Evolutionary conservation across 2,113 vertebrate species (phyloP).

Genomic region (Gallinago media): DNA sequence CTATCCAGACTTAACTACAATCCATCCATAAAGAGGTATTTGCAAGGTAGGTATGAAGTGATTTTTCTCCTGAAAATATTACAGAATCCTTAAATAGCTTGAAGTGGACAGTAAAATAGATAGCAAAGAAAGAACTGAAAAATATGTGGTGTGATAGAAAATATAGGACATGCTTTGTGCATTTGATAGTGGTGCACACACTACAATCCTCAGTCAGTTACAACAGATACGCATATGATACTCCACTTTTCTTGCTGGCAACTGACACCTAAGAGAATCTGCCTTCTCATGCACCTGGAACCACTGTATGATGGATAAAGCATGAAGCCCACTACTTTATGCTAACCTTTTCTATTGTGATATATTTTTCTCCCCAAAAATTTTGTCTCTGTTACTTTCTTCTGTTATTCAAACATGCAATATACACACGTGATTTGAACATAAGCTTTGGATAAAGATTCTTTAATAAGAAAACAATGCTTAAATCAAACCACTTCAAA

Average conservation of each 20-base stretch:
- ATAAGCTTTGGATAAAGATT: background rate
- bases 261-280: background rate
- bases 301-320: background rate
- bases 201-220: background rate
- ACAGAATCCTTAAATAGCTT: background rate
- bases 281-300: background rate
- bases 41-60: background rate
- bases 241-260: background rate
- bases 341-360: background rate
- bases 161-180: background rate
- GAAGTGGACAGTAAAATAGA: background rate
- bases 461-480: background rate
- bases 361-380: background rate
- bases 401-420: background rate
- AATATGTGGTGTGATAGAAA: background rate
- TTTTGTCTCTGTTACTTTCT: background rate
- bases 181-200: background rate
- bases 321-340: background rate
- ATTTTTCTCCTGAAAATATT: background rate
- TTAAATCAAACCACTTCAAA: background rate
- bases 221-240: fast-evolving
- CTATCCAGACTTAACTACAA: background rate
- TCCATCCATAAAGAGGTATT: background rate
- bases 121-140: background rate
- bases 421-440: background rate